A percentile compares a stretch with the other conserved stretches of the same genome.
Evolutionary conservation across 2,797 vertebrate genomes (phyloP).

Genomic region (Lepus oiostolus): DNA sequence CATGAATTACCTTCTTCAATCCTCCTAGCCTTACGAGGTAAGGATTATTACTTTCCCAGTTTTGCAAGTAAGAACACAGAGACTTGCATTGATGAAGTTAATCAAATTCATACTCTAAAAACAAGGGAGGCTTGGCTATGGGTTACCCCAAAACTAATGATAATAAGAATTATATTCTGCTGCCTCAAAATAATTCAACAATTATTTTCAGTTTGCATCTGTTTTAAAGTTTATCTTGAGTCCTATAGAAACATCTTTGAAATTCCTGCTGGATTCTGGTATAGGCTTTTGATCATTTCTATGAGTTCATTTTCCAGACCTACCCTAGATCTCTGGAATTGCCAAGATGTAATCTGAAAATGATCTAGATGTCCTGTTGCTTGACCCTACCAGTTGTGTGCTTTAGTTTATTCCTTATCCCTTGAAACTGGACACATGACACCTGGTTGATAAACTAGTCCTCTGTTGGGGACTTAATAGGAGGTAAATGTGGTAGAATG

Average conservation of each 20-base stretch:
- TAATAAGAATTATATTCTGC: neutral
- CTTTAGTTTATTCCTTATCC: neutral
- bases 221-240: constrained; percentile 5
- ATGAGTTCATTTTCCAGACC: neutral
- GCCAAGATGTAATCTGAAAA: neutral
- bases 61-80: neutral
- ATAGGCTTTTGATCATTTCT: neutral
- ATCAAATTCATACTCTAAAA: neutral
- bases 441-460: neutral
- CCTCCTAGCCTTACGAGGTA: neutral
- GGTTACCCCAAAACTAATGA: neutral
- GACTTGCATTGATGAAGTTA: neutral
- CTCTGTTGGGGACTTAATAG: neutral
- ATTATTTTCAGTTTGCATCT: neutral
- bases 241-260: neutral
- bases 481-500: neutral
- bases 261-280: neutral
- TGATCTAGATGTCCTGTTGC: neutral
- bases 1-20: neutral
- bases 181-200: neutral
- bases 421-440: neutral
- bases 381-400: neutral
- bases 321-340: neutral
- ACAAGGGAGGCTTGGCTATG: neutral
- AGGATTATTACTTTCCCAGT: neutral